These are phyloP conservation scores for Tenthredo mesomela DNA, from an alignment of 2,888 invertebrate genomes.

Conservation along the genomic window DNA sequence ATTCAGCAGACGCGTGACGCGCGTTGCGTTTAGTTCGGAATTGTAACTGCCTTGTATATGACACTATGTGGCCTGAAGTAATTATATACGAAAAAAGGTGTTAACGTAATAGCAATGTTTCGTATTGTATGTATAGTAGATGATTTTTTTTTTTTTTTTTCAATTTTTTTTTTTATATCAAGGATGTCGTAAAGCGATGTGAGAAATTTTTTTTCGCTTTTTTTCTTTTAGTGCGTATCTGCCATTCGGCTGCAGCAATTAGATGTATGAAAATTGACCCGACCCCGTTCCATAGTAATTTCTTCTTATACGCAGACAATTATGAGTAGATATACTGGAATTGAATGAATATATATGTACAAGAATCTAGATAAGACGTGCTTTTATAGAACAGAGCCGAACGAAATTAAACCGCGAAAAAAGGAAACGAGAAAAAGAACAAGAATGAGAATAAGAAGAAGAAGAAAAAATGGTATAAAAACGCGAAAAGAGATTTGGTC, in stretches of 20 bases:
- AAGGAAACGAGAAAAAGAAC: neutral
- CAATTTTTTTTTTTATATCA: neutral
- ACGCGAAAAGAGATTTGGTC: neutral
- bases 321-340: neutral
- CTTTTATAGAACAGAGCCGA: neutral
- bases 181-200: conserved; percentile 2
- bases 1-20: conserved; percentile 12
- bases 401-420: neutral
- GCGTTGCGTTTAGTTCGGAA: neutral
- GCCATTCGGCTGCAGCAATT: neutral
- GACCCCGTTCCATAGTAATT: neutral
- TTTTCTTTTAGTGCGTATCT: neutral
- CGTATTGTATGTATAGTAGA: neutral
- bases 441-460: neutral
- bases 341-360: neutral
- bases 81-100: neutral
- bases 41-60: too few species aligned
- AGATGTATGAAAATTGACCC: neutral
- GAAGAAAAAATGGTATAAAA: neutral
- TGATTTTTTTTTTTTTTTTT: neutral
- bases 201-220: neutral
- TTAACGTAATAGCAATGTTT: neutral
- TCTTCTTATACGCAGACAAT: neutral
- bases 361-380: neutral
- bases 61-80: too few species aligned